Evolutionary conservation across 1,140 invertebrate genomes (phyloP).

Genomic region (Brachionus asplanchnoidis): DNA sequence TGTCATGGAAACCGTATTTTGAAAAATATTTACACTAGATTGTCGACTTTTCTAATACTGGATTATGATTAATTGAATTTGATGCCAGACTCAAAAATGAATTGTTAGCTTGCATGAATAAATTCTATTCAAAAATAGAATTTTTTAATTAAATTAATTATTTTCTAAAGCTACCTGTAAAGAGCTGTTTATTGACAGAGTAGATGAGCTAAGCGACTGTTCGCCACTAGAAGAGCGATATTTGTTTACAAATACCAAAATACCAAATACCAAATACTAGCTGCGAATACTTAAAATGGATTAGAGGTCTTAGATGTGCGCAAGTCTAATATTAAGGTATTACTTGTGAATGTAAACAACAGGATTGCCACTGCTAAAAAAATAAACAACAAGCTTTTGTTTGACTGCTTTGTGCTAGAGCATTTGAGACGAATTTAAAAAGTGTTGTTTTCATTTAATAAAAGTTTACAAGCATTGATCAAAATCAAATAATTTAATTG

Average conservation of each 20-base stretch:
- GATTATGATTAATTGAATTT: background rate
- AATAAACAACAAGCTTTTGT: conserved; percentile 7
- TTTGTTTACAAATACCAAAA: conserved; percentile 26
- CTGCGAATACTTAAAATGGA: background rate
- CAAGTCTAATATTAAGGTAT: background rate
- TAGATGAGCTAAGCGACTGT: background rate
- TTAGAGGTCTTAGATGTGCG: background rate
- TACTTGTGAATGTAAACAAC: background rate
- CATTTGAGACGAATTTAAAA: no score
- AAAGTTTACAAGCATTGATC: no score
- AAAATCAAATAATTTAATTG: no score
- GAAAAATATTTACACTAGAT: conserved; percentile 12
- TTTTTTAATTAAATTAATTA: background rate
- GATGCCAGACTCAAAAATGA: background rate
- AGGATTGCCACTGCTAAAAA: background rate
- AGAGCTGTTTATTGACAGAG: conserved; percentile 22
- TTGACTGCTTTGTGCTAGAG: background rate
- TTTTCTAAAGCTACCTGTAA: background rate
- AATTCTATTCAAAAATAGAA: conserved; percentile 1
- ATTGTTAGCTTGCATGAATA: background rate
- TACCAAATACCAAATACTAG: background rate
- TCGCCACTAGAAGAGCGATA: background rate
- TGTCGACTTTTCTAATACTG: conserved; percentile 17
- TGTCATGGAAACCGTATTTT: background rate
- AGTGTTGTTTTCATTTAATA: no score